phyloP scores from a whole-genome alignment of 1,140 invertebrate species.

The Drosophila sproati region DNA sequence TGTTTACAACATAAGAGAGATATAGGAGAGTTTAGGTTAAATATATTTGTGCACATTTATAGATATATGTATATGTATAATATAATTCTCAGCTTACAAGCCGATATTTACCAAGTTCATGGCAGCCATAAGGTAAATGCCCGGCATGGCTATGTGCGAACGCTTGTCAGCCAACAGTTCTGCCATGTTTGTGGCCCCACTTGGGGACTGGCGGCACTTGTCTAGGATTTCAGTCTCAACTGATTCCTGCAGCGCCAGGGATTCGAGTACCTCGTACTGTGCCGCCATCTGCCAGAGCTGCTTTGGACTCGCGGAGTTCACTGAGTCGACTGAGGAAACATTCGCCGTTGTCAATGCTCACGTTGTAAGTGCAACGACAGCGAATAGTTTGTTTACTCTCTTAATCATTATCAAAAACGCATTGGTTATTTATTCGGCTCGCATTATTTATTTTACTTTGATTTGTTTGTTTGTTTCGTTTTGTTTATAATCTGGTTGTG shows the following conservation, averaged over 20 bases:
- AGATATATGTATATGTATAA: too few relatives aligned
- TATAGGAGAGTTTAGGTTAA: too few relatives aligned
- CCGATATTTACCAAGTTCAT: conserved; percentile 3
- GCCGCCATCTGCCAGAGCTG: neutral
- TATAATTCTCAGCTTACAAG: neutral
- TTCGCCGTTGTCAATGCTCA: neutral
- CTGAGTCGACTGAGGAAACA: neutral
- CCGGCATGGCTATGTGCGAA: neutral
- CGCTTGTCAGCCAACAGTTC: conserved; percentile 3
- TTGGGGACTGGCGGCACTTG: conserved; percentile 2
- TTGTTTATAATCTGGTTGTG: conserved; percentile 15
- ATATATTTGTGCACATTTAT: too few relatives aligned
- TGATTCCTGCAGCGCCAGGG: neutral
- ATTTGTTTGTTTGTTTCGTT: conserved; percentile 23
- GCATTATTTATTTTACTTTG: conserved; percentile 34
- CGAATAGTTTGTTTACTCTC: too few relatives aligned
- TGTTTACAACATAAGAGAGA: neutral
- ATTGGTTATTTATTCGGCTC: conserved; percentile 13
- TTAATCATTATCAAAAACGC: neutral
- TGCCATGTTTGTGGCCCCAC: conserved; percentile 6
- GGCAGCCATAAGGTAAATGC: conserved; percentile 14
- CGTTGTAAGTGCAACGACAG: neutral
- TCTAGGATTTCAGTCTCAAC: conserved; percentile 1
- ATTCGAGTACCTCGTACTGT: neutral
- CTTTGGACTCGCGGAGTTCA: neutral